Base-by-base conservation (phyloP, 1,140 invertebrate species). In the Pseudomyrmex pallidus region DNA sequence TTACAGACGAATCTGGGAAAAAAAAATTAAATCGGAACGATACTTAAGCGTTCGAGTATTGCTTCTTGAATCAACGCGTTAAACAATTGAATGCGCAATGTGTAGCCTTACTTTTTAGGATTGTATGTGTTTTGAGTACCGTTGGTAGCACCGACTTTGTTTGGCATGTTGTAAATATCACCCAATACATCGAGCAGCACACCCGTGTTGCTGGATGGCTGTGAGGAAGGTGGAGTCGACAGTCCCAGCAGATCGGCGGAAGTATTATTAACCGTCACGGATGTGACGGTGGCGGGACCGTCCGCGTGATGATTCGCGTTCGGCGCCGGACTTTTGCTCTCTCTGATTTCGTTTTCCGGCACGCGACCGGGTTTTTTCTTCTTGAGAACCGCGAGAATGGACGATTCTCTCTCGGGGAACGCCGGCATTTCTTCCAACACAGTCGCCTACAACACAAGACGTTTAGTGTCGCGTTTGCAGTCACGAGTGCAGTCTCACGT, bases 361-460 rank as follows among this genome's bases (percentile, higher is more conserved):
- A 98, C 96, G 70, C 98, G 95, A 8, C 98, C 98, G 7, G 98
- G 98, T 91, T 99, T 99, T 94, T 99, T 99, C 94, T 99, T 99
- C 95, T 99, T 99, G 86, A 99, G 96, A 82, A 99, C 97, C 63
- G 99, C 98, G 74, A 99, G 96, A 91, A 99, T 98, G 2, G 98
- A 99, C 66, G 98, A 99, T 95, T 99, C 99, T 90, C 99, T 96
- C 95, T 99, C 99, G 2, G 99, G 98, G 95, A 99, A 99, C 64
- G 99, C 99, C 68, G 99, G 99, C 99, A 99, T 99, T 95, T 99
- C 99, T 96, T 99, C 99, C 70, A 99, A 95, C 74, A 99, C 99
- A 64, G 98, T 99, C 7, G 99, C 99, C 96, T 97, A 87, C 50
- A 15, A 57, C 9, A 25, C 5, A 12, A 35, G 12, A 12, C 44